Conservation (phyloP, 1,140 invertebrate genomes). For the Atopsyche davidsoni region DNA sequence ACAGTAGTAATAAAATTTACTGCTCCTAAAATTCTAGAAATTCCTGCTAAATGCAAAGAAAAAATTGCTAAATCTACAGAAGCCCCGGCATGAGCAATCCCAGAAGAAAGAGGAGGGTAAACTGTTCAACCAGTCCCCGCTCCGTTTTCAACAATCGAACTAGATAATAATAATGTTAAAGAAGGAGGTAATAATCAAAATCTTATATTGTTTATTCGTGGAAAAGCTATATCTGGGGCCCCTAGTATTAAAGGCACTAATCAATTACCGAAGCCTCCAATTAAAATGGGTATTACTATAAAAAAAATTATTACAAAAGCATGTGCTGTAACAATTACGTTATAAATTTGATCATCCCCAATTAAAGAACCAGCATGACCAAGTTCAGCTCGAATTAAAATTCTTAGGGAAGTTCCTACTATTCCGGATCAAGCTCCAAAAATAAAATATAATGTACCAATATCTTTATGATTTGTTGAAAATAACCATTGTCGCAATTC, state of each 20-base stretch:
- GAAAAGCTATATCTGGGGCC: slow-evolving; percentile 67
- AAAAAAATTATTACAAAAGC: slow-evolving; percentile 77
- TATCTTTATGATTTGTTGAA: slow-evolving; percentile 72
- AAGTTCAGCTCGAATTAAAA: slow-evolving; percentile 65
- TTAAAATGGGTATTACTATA: slow-evolving; percentile 71
- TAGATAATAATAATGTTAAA: slow-evolving; percentile 52
- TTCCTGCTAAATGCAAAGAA: slow-evolving; percentile 58
- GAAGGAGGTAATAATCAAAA: slow-evolving; percentile 65
- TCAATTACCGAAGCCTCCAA: slow-evolving; percentile 76
- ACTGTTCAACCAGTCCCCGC: slow-evolving; percentile 62
- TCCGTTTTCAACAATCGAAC: slow-evolving; percentile 54
- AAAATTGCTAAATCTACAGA: slow-evolving; percentile 64
- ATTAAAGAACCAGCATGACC: slow-evolving; percentile 53
- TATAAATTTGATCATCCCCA: slow-evolving; percentile 64
- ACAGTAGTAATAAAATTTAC: slow-evolving; percentile 61
- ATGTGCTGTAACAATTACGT: slow-evolving; percentile 64
- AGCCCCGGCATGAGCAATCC: slow-evolving; percentile 50
- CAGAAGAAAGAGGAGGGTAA: slow-evolving; percentile 57
- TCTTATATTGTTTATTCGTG: slow-evolving; percentile 73
- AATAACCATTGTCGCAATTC: slow-evolving; percentile 55
- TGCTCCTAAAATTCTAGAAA: slow-evolving; percentile 61
- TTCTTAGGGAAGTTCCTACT: slow-evolving; percentile 56
- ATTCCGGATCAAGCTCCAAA: slow-evolving; percentile 62
- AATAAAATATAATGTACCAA: slow-evolving; percentile 69
- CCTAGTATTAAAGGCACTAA: slow-evolving; percentile 66